Evolutionary conservation across 2,113 vertebrate genomes (phyloP), one percentile per base, ranked within the genome.

Genomic region (Nycticryphes semicollaris): DNA sequence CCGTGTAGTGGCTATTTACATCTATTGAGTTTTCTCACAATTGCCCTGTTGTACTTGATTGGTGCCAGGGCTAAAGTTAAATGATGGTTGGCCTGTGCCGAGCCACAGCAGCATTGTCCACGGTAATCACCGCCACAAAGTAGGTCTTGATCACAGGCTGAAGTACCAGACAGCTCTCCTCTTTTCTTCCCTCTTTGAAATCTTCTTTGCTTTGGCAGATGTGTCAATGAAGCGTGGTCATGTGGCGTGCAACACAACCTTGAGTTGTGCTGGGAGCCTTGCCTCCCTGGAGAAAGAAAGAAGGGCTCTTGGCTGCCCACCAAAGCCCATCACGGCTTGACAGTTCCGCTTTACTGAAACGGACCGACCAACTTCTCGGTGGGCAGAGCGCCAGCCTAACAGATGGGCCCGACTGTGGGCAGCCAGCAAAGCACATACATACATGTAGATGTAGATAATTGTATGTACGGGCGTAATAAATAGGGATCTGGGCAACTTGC

Each of bases 361-460:
- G 91, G 96, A 70, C 96, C 56, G 12, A 84, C 91, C 92, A 64
- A 84, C 85, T 87, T 96, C 90, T 93, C 33, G 7, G 72, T 64
- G 91, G 98, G 97, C 97, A 83, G n/a, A 6, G 53, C 22, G 97
- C 98, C 97, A 98, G 93, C 90, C 35, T 47, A 90, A 75, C 98
- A 98, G 97, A 98, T 98, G 98, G 97, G 72, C 93, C 72, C 86
- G 67, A 84, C 43, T 92, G 96, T 93, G 94, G 95, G 93, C 91
- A 92, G 87, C 95, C 94, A 90, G 92, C 64, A 66, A 63, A 90
- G 88, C 90, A 45, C 47, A 47, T 89, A 78, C 97, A 79, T 92
- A 88, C 7, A 14, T 96, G 95, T 91, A 35, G 75, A 79, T 92
- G 64, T 4, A 60, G 80, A 89, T 60, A 48, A 56, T 33, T 79